phyloP scores from a whole-genome alignment of 2,797 vertebrate species.

The Ceryle rudis region DNA sequence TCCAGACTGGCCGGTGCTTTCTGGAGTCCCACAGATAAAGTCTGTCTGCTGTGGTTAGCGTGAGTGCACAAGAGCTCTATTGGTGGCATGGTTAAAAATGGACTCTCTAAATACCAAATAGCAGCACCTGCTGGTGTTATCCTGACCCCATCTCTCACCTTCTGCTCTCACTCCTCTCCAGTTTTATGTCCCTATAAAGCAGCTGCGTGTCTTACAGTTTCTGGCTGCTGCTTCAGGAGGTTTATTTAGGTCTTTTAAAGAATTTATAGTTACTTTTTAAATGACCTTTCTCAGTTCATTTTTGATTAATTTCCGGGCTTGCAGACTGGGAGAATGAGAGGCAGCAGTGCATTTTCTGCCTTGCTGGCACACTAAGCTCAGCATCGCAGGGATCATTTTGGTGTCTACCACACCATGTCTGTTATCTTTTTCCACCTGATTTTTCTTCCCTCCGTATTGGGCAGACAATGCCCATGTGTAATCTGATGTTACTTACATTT shows the following conservation, averaged over 20 bases:
- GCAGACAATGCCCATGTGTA: not conserved
- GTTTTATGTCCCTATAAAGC: not conserved
- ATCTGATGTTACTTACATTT: not conserved
- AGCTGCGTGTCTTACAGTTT: not conserved
- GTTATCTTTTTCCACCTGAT: not conserved
- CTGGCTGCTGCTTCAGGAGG: not conserved
- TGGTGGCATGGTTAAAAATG: not conserved
- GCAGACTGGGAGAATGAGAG: not conserved
- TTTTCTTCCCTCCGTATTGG: not conserved
- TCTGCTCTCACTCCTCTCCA: not conserved
- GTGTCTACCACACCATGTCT: not conserved
- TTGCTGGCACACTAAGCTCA: not conserved
- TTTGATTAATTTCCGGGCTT: slow-evolving; percentile 11
- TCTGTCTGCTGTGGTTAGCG: not conserved
- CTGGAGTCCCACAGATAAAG: not conserved
- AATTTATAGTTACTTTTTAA: not conserved
- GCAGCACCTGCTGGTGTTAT: not conserved
- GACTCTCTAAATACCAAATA: not conserved
- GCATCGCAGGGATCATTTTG: not conserved
- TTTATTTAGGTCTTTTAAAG: not conserved
- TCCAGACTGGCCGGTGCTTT: not conserved
- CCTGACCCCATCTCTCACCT: not conserved
- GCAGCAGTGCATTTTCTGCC: not conserved
- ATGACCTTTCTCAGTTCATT: not conserved
- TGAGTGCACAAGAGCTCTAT: not conserved